phyloP scores from a whole-genome alignment of 2,888 invertebrate genomes.

The Opisthograptis luteolata region DNA sequence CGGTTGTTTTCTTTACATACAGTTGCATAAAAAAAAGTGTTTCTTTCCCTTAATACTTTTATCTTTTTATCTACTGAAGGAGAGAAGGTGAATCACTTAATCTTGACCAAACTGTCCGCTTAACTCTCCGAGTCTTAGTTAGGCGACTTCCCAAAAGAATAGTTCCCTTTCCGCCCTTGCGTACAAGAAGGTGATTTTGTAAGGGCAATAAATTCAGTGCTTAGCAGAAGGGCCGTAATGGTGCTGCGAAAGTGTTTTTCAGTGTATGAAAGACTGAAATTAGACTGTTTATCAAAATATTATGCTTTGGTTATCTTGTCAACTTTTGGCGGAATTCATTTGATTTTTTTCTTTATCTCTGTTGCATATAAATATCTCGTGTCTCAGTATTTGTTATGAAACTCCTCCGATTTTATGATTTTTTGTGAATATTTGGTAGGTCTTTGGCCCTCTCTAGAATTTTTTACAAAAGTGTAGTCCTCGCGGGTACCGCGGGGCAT shows the following conservation, averaged over 20 bases:
- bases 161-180: slow-evolving; percentile 7
- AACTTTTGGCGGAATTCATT: not conserved
- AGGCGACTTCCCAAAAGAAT: slow-evolving; percentile 11
- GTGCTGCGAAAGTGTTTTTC: slow-evolving; percentile 21
- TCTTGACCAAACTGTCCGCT: not conserved
- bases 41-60: too few species aligned
- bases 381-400: too few species aligned
- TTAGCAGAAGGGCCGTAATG: slow-evolving; percentile 18
- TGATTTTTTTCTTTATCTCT: not conserved
- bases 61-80: too few species aligned
- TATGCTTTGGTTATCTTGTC: slow-evolving; percentile 5
- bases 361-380: too few species aligned
- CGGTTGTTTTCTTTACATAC: too few species aligned
- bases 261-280: slow-evolving; percentile 17
- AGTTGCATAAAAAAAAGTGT: too few species aligned
- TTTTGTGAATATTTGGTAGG: too few species aligned
- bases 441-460: too few species aligned
- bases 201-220: slow-evolving; percentile 22
- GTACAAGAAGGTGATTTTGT: slow-evolving; percentile 10
- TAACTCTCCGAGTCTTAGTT: not conserved
- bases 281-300: slow-evolving; percentile 18
- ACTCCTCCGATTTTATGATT: too few species aligned
- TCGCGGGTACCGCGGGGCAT: too few species aligned
- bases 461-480: too few species aligned
- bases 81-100: too few species aligned